phyloP scores from a whole-genome alignment of 2,113 vertebrate genomes.

The Enhydra lutris region DNA sequence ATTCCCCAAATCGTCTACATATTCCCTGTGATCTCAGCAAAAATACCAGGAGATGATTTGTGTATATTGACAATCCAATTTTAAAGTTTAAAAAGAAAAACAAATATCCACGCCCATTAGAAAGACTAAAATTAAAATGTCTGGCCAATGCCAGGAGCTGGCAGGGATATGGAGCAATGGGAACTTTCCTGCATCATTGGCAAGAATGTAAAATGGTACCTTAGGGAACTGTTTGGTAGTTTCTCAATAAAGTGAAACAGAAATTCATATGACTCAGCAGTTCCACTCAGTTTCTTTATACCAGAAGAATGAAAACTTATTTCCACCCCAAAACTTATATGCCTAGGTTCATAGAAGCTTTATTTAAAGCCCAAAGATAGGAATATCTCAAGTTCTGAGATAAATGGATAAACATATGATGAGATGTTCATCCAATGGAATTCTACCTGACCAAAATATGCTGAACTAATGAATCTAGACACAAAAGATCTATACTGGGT shows the following conservation, averaged over 20 bases:
- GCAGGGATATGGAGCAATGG: background rate
- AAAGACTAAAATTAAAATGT: conserved; percentile 1
- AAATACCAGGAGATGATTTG: background rate
- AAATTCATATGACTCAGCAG: background rate
- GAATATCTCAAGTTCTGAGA: background rate
- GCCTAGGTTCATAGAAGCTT: background rate
- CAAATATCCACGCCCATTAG: background rate
- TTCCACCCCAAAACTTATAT: background rate
- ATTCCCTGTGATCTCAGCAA: background rate
- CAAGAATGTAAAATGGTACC: background rate
- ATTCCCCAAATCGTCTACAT: background rate
- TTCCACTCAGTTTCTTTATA: background rate
- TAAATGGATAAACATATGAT: background rate
- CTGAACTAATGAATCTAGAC: background rate
- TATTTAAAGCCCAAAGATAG: background rate
- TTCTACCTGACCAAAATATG: background rate
- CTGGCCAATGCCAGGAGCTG: background rate
- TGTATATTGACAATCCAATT: background rate
- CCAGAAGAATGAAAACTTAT: background rate
- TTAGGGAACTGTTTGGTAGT: background rate
- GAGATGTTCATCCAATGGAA: background rate
- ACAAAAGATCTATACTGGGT: background rate
- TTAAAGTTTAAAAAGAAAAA: background rate
- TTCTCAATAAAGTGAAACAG: background rate
- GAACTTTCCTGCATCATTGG: background rate